phyloP scores from a whole-genome alignment of 2,888 invertebrate species.

The Entomobrya proxima region DNA sequence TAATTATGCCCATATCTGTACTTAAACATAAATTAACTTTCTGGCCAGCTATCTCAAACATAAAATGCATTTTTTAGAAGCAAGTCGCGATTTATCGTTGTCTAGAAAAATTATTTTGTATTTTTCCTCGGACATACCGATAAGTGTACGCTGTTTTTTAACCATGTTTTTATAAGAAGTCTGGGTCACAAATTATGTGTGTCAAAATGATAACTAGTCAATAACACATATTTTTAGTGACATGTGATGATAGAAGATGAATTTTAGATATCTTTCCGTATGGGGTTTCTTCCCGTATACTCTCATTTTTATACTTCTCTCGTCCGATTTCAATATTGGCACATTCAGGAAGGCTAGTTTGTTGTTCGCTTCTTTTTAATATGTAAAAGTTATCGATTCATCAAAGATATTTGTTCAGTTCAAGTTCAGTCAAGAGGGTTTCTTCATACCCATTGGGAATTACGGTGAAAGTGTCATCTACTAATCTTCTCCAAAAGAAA shows the following conservation, averaged over 20 bases:
- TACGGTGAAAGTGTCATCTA: background rate
- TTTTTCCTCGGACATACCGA: too few relatives aligned
- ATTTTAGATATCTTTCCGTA: conserved; percentile 28
- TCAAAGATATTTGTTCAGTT: background rate
- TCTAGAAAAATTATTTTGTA: too few relatives aligned
- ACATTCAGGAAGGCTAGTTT: background rate
- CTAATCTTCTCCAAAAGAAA: background rate
- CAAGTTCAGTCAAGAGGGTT: background rate
- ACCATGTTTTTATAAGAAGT: too few relatives aligned
- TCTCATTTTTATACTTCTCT: background rate
- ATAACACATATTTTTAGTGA: conserved; percentile 42
- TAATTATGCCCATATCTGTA: too few relatives aligned
- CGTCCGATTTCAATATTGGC: too few relatives aligned
- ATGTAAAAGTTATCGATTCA: background rate
- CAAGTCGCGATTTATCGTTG: too few relatives aligned
- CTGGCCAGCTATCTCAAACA: too few relatives aligned
- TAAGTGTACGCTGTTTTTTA: too few relatives aligned
- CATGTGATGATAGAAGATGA: conserved; percentile 17
- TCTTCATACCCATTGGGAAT: background rate
- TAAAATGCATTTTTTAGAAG: too few relatives aligned
- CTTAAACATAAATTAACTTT: too few relatives aligned
- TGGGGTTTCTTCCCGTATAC: background rate
- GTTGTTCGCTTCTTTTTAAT: background rate
- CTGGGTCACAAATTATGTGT: background rate
- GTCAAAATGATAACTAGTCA: background rate